A percentile compares a stretch with the other conserved stretches of the same genome.
Evolutionary conservation across 2,797 vertebrate species (phyloP).

Genomic region (Xyrichtys novacula): DNA sequence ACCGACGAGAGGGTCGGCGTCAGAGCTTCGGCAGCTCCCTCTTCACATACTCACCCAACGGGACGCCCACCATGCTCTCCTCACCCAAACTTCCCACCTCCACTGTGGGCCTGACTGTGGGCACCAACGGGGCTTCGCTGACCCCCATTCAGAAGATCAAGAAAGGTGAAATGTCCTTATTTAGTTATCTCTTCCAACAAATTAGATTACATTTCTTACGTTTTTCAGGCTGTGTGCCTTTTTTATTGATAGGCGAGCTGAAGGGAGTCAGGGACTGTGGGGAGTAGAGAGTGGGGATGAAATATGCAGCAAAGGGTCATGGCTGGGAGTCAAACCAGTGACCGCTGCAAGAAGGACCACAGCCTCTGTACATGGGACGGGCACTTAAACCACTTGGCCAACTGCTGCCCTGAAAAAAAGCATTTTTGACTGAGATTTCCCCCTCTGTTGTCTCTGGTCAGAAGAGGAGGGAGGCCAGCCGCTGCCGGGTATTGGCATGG

Average conservation of each 20-base stretch:
- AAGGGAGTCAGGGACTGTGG: too few relatives aligned
- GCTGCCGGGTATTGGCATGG: conserved; percentile 64
- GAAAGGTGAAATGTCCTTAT: conserved; percentile 87
- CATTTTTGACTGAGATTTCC: not conserved
- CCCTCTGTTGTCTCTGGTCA: conserved; percentile 52
- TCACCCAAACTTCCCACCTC: conserved; percentile 91
- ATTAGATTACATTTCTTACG: not conserved
- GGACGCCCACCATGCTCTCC: conserved; percentile 92
- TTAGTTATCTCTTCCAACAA: not conserved
- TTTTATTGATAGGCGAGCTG: too few relatives aligned
- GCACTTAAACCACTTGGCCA: too few relatives aligned
- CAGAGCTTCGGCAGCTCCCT: conserved; percentile 94
- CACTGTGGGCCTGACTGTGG: conserved; percentile 82
- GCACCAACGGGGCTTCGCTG: conserved; percentile 89
- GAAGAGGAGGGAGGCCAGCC: conserved; percentile 90
- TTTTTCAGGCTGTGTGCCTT: too few relatives aligned
- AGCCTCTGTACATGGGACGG: too few relatives aligned
- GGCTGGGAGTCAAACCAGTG: too few relatives aligned
- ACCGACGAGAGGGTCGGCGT: conserved; percentile 93
- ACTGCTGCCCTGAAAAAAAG: too few relatives aligned
- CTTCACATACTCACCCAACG: conserved; percentile 93
- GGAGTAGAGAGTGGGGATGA: too few relatives aligned
- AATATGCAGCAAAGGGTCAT: too few relatives aligned
- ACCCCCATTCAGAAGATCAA: conserved; percentile 91
- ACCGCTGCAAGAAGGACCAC: too few relatives aligned